Evolutionary conservation across 2,113 vertebrate genomes (phyloP).

Genomic region (Isurus oxyrinchus): DNA sequence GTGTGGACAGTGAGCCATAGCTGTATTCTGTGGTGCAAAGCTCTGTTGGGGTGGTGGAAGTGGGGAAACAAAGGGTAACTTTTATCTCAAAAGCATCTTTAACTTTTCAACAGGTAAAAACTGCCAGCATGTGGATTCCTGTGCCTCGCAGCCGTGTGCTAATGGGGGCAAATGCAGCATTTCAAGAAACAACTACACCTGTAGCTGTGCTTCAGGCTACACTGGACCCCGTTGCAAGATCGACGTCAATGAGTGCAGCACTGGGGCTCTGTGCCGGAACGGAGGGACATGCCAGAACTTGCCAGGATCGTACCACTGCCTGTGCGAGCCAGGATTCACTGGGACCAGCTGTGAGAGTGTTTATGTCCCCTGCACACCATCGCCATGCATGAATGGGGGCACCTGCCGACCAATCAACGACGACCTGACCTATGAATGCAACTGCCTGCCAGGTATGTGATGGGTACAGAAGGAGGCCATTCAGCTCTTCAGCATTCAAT

Average conservation of each 20-base stretch:
- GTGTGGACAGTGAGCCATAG: background rate
- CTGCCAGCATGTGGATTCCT: constrained; percentile 79
- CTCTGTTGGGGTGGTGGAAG: background rate
- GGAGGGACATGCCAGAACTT: constrained; percentile 69
- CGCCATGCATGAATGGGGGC: constrained; percentile 80
- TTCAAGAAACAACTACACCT: constrained; percentile 66
- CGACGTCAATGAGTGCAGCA: constrained; percentile 74
- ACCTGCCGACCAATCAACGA: constrained; percentile 72
- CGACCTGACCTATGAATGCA: constrained; percentile 78
- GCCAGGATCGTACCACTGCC: constrained; percentile 73
- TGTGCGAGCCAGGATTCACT: constrained; percentile 68
- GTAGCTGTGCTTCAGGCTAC: constrained; percentile 69
- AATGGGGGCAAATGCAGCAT: constrained; percentile 73
- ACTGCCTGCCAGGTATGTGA: constrained; percentile 79
- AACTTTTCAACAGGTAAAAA: constrained; percentile 55
- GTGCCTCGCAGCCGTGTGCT: constrained; percentile 74
- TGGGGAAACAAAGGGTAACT: background rate
- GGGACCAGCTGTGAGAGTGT: constrained; percentile 72
- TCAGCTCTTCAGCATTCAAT: background rate
- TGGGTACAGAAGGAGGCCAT: background rate
- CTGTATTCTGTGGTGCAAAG: background rate
- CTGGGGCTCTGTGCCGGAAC: constrained; percentile 61
- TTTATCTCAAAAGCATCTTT: background rate
- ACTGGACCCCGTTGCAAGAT: constrained; percentile 68
- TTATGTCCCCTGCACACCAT: constrained; percentile 75